A percentile compares a stretch with the other conserved stretches of the same genome.
These are phyloP conservation scores for Triops longicaudatus DNA, from an alignment of 1,140 invertebrate genomes.

Conservation along the genomic window DNA sequence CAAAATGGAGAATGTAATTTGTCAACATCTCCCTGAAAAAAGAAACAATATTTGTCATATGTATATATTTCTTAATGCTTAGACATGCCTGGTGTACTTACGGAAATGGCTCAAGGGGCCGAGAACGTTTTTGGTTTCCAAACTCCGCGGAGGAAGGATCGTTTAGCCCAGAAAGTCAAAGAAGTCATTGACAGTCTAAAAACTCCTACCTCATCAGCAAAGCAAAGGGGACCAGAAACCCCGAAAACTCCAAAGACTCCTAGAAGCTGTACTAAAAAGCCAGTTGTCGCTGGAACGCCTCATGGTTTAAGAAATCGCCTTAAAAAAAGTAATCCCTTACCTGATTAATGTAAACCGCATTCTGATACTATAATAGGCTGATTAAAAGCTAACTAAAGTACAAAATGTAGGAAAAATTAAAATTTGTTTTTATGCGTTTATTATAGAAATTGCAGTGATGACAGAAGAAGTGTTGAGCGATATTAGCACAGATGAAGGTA, in stretches of 20 bases:
- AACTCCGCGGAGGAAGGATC: not conserved
- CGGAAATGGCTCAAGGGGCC: not conserved
- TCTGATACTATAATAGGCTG: not conserved
- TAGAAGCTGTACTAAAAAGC: not conserved
- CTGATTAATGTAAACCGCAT: not conserved
- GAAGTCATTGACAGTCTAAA: not conserved
- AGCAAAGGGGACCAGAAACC: not conserved
- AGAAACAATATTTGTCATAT: not conserved
- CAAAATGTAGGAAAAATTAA: too few species aligned
- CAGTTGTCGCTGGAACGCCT: not conserved
- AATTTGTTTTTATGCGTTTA: not conserved
- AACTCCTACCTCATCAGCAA: not conserved
- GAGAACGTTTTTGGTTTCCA: not conserved
- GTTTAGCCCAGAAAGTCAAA: not conserved
- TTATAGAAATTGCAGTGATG: not conserved
- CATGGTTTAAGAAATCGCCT: not conserved
- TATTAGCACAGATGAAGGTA: not conserved
- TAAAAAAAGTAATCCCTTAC: not conserved
- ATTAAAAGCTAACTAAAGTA: too few species aligned
- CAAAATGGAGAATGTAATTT: not conserved
- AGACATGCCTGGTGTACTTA: not conserved
- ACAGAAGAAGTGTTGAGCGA: not conserved
- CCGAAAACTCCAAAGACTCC: not conserved
- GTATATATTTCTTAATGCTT: not conserved
- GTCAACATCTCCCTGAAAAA: not conserved